Evolutionary conservation across 2,797 vertebrate genomes (phyloP), one percentile per base, ranked within the genome.

Genomic region (Vultur gryphus): DNA sequence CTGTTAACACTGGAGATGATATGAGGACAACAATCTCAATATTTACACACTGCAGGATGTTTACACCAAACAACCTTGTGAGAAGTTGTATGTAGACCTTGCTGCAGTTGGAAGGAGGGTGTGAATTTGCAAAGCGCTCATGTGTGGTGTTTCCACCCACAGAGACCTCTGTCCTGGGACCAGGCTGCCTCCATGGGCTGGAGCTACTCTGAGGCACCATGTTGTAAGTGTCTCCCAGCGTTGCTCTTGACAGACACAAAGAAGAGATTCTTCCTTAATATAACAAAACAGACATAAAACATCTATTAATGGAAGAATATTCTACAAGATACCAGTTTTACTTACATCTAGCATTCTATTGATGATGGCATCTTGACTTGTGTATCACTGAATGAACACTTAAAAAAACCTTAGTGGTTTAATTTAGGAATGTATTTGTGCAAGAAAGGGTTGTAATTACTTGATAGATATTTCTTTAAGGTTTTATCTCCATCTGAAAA

Each of bases 401-500:
- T 89, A 7, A 80, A 88, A 93, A 91, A 84, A 18, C 14, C 28
- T 35, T 54, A 25, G 37, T 52, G 48, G n/a, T 8, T 75, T 89
- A 24, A 82, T 84, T 89, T 66, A 84, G 24, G 16, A 86, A 89
- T 17, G 21, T 21, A 62, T 71, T 96, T 82, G 76, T 67, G 58
- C 41, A 96, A 54, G 76, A 80, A 65, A 84, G 37, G 92, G 23
- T 18, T 16, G 6, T 39, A 96, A 89, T 94, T 93, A 86, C 51
- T 87, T 95, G 62, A 80, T 16, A 93, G 71, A 54, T 93, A 59
- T 33, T 90, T 95, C 49, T 87, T 69, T 61, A 73, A 87, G 37
- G 71, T 94, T 96, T 87, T 93, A 88, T 71, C 55, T 92, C 87
- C 85, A 41, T 75, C 79, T 80, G 43, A 95, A 97, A 94, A 93